Conservation (phyloP, 1,140 invertebrate species). For the Eriocheir sinensis region DNA sequence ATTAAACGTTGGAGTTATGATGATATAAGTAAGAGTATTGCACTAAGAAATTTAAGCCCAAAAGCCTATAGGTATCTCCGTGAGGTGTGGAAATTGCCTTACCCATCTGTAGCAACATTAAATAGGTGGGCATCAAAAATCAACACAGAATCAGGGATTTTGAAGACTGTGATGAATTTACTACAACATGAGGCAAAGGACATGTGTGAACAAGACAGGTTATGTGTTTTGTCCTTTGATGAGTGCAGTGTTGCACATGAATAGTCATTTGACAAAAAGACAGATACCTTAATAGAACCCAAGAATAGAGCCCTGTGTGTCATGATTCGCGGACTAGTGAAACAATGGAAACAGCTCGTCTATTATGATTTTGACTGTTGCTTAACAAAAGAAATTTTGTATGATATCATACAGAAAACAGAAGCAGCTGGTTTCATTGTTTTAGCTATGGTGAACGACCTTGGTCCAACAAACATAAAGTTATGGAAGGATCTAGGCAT, state of each 20-base stretch:
- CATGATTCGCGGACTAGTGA: slow-evolving; percentile 24
- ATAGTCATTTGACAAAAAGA: neutral
- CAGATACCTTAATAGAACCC: neutral
- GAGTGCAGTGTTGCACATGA: neutral
- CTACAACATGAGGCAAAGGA: neutral
- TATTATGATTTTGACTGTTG: no score
- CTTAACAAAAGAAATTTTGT: slow-evolving; percentile 27
- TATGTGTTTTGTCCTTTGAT: slow-evolving; percentile 8
- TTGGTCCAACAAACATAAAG: neutral
- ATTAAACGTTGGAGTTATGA: neutral
- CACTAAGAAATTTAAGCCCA: neutral
- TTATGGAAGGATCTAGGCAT: neutral
- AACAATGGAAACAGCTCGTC: neutral
- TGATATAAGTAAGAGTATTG: neutral
- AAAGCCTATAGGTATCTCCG: slow-evolving; percentile 31
- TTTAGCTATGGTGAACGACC: neutral
- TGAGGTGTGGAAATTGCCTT: neutral
- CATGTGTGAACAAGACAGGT: neutral
- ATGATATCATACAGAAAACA: neutral
- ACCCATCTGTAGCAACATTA: neutral
- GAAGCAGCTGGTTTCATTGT: neutral
- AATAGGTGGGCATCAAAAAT: neutral
- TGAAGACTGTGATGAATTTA: neutral
- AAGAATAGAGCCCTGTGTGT: slow-evolving; percentile 10
- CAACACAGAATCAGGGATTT: neutral